Percentiles rank a stretch among this genome's conserved stretches.
These are phyloP conservation scores for Calosoma granatense DNA, from an alignment of 1,140 invertebrate species.

Conservation along the genomic window DNA sequence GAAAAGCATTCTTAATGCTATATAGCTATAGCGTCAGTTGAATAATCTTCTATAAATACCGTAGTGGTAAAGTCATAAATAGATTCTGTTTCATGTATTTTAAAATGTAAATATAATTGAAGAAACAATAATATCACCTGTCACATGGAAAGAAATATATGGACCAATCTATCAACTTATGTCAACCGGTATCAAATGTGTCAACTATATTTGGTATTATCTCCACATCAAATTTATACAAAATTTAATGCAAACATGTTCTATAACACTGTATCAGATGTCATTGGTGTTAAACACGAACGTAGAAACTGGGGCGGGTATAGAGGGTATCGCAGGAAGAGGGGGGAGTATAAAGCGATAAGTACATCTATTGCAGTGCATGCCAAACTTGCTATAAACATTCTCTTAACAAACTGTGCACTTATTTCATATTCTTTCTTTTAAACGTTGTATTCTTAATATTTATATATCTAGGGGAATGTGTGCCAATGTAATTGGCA, in stretches of 20 bases:
- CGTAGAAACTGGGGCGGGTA: not conserved
- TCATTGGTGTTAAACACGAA: slow-evolving; percentile 1
- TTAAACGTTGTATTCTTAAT: not conserved
- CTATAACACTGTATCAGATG: slow-evolving; percentile 1
- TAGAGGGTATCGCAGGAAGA: not conserved
- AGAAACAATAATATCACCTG: too few relatives aligned
- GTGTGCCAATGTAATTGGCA: too few relatives aligned
- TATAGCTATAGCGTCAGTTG: too few relatives aligned
- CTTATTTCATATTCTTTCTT: not conserved
- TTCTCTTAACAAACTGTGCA: not conserved
- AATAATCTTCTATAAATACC: too few relatives aligned
- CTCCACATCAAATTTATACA: not conserved
- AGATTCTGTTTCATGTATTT: too few relatives aligned
- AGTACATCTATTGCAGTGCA: not conserved
- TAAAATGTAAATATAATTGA: too few relatives aligned
- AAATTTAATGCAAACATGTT: not conserved
- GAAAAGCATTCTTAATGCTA: too few relatives aligned
- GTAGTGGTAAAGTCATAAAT: too few relatives aligned
- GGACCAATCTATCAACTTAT: too few relatives aligned
- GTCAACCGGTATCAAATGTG: too few relatives aligned
- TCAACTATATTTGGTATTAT: too few relatives aligned
- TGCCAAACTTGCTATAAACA: not conserved
- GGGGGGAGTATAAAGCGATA: not conserved
- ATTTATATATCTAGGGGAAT: not conserved
- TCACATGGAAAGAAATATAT: too few relatives aligned